Percentiles rank a stretch among this genome's conserved stretches.
phyloP scores from a whole-genome alignment of 2,797 vertebrate species.

The Hemibagrus guttatus region DNA sequence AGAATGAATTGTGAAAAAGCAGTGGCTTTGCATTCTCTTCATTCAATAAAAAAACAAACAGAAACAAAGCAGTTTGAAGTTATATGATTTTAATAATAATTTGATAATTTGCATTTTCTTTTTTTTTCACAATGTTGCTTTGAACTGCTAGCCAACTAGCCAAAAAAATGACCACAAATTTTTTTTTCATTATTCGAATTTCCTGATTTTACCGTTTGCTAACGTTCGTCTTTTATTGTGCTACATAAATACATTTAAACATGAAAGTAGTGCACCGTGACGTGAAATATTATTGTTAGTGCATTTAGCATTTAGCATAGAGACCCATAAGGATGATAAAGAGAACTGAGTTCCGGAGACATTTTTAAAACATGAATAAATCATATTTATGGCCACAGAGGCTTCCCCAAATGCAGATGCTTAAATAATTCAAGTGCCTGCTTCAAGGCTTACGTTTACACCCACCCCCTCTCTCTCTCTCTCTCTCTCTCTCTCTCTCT shows the following conservation, averaged over 20 bases:
- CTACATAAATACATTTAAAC: neutral
- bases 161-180: neutral
- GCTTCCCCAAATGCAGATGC: constrained; percentile 42
- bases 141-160: neutral
- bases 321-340: neutral
- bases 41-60: neutral
- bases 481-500: constrained; percentile 9
- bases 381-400: constrained; percentile 12
- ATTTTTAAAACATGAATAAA: neutral
- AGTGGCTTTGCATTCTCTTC: neutral
- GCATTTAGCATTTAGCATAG: neutral
- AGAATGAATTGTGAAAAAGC: neutral
- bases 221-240: neutral
- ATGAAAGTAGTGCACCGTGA: neutral
- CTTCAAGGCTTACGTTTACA: constrained; percentile 8
- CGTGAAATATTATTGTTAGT: neutral
- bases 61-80: neutral
- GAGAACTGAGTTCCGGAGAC: neutral
- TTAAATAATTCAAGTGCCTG: constrained; percentile 53
- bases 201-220: neutral
- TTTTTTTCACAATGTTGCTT: neutral
- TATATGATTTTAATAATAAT: no score
- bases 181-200: neutral
- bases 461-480: constrained; percentile 7
- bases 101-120: neutral